Percentiles rank a stretch among this genome's conserved stretches.
These are phyloP conservation scores for Dicaeum eximium DNA, from an alignment of 2,113 vertebrate genomes.

Conservation along the genomic window DNA sequence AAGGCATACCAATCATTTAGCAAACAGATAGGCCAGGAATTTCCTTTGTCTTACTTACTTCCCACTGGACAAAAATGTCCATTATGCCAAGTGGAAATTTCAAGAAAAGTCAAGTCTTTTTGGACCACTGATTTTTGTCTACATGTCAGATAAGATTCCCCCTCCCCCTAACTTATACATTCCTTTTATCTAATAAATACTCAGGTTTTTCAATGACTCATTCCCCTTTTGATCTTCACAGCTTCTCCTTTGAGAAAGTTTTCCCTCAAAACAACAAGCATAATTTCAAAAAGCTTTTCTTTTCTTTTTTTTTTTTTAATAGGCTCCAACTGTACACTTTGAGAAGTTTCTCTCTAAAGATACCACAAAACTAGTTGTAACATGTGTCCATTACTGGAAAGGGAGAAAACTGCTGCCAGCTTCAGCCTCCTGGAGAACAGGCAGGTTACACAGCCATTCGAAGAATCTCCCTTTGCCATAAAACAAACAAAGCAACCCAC, in stretches of 20 bases:
- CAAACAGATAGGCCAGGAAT: slow-evolving; percentile 21
- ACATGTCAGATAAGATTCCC: neutral
- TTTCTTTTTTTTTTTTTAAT: neutral
- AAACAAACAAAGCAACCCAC: slow-evolving; percentile 5
- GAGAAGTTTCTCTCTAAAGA: slow-evolving; percentile 24
- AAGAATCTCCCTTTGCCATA: neutral
- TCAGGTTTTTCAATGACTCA: slow-evolving; percentile 8
- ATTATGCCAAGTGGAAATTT: neutral
- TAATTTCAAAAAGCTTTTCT: neutral
- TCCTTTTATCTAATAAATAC: slow-evolving; percentile 34
- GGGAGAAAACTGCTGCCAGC: slow-evolving; percentile 23
- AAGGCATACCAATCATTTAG: neutral
- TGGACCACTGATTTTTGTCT: neutral
- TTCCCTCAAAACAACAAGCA: slow-evolving; percentile 24
- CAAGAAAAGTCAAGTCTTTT: neutral
- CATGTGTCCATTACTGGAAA: slow-evolving; percentile 35
- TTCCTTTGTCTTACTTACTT: slow-evolving; percentile 35
- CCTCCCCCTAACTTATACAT: neutral
- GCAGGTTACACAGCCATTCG: neutral
- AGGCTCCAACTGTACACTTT: neutral
- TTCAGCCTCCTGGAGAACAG: neutral
- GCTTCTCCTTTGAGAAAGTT: slow-evolving; percentile 36
- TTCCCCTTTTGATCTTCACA: slow-evolving; percentile 37
- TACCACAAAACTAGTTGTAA: slow-evolving; percentile 16
- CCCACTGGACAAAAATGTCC: slow-evolving; percentile 34